A percentile compares a stretch with the other conserved stretches of the same genome.
Evolutionary conservation across 2,113 vertebrate species (phyloP).

Genomic region (Takifugu bimaculatus): DNA sequence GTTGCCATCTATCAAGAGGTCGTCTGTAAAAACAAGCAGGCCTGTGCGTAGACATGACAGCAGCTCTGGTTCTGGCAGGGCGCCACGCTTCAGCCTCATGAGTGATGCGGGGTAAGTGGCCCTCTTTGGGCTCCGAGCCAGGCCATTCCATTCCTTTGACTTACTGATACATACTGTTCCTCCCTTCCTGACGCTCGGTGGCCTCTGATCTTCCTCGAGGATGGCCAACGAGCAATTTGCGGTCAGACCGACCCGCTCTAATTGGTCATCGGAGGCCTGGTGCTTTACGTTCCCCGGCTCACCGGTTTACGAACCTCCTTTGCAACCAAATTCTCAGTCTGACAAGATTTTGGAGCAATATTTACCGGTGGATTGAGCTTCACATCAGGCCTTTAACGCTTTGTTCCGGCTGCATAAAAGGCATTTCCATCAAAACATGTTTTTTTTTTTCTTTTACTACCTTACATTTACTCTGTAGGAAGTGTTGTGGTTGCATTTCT

Average conservation of each 20-base stretch:
- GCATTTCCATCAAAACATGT: background rate
- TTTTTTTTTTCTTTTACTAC: conserved; percentile 5
- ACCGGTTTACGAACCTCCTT: conserved; percentile 1
- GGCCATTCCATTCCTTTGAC: conserved; percentile 58
- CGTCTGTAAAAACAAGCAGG: conserved; percentile 33
- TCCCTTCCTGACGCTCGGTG: conserved; percentile 30
- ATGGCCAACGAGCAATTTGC: conserved; percentile 63
- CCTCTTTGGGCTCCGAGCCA: conserved; percentile 41
- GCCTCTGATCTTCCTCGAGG: conserved; percentile 59
- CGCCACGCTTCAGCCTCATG: conserved; percentile 28
- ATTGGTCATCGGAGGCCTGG: conserved; percentile 44
- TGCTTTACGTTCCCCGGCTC: conserved; percentile 36
- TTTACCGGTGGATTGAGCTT: no score
- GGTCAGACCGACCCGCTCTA: conserved; percentile 62
- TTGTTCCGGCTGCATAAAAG: background rate
- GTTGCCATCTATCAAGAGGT: conserved; percentile 29
- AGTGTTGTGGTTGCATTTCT: conserved; percentile 28
- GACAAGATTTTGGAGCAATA: background rate
- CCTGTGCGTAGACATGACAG: conserved; percentile 20
- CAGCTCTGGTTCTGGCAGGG: conserved; percentile 30
- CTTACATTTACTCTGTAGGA: conserved; percentile 1
- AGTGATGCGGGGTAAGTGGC: conserved; percentile 49
- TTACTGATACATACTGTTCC: conserved; percentile 35
- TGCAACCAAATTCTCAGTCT: background rate
- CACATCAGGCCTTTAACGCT: no score